Conservation (phyloP, 2,113 vertebrate genomes). For the Odocoileus virginianus region DNA sequence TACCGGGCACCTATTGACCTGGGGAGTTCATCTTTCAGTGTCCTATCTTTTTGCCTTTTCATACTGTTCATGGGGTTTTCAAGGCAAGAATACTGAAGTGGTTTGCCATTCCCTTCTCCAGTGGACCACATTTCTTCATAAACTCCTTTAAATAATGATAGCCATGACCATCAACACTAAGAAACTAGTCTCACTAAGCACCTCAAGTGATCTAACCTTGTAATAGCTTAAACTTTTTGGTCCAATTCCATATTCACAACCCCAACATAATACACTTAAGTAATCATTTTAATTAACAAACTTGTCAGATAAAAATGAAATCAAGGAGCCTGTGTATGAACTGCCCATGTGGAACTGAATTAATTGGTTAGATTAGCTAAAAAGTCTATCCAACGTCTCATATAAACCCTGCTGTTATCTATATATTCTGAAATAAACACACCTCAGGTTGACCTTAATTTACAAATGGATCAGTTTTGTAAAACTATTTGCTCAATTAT, state of each 20-base stretch:
- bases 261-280: not conserved
- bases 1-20: not conserved
- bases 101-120: not conserved
- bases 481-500: not conserved
- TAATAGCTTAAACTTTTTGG: not conserved
- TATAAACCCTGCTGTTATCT: not conserved
- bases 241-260: not conserved
- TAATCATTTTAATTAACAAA: not conserved
- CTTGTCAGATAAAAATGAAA: not conserved
- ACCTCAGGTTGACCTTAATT: not conserved
- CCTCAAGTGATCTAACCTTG: not conserved
- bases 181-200: not conserved
- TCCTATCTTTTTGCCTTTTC: not conserved
- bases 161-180: not conserved
- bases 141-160: not conserved
- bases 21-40: not conserved
- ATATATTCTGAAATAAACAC: conserved; percentile 6
- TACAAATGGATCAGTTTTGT: not conserved
- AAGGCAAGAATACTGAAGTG: not conserved
- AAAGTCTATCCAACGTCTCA: not conserved
- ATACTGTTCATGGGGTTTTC: not conserved
- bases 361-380: not conserved
- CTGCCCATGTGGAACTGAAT: not conserved
- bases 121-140: not conserved
- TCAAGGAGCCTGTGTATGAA: not conserved